phyloP scores from a whole-genome alignment of 2,888 invertebrate genomes.

The Oligia strigilis region DNA sequence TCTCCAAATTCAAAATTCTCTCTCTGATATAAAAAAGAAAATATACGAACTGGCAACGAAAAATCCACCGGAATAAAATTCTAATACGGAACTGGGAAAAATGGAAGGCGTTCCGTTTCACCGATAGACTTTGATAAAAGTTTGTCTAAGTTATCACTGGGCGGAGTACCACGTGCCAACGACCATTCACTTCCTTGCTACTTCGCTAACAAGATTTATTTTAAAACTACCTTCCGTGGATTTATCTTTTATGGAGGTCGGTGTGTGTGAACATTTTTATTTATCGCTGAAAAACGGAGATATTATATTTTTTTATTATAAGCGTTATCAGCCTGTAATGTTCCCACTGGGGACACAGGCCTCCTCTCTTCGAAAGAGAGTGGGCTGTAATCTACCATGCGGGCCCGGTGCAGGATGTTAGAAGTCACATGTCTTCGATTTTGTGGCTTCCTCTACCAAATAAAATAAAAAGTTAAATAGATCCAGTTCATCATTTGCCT shows the following conservation, averaged over 20 bases:
- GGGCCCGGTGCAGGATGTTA: too few relatives aligned
- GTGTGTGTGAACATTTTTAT: not conserved
- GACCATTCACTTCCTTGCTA: conserved; percentile 24
- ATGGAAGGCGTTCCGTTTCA: conserved; percentile 22
- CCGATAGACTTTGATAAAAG: conserved; percentile 46
- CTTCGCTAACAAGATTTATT: conserved; percentile 58
- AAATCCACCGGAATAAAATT: conserved; percentile 20
- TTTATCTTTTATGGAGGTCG: not conserved
- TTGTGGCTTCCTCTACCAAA: too few relatives aligned
- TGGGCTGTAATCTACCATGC: too few relatives aligned
- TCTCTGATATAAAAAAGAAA: not conserved
- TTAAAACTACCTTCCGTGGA: conserved; percentile 27
- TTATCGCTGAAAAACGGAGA: not conserved
- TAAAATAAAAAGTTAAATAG: too few relatives aligned
- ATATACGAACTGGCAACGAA: not conserved
- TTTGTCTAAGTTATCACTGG: conserved; percentile 35
- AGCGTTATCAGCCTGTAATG: too few relatives aligned
- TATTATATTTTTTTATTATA: too few relatives aligned
- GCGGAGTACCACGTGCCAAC: conserved; percentile 35
- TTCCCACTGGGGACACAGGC: too few relatives aligned
- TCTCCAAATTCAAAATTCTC: conserved; percentile 9
- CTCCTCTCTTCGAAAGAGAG: too few relatives aligned
- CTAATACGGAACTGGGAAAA: conserved; percentile 29
- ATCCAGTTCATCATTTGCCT: too few relatives aligned
- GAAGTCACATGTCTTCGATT: too few relatives aligned